Evolutionary conservation across 1,140 invertebrate genomes (phyloP), one percentile per base, ranked within the genome.

Genomic region (Aleiodes sp.): DNA sequence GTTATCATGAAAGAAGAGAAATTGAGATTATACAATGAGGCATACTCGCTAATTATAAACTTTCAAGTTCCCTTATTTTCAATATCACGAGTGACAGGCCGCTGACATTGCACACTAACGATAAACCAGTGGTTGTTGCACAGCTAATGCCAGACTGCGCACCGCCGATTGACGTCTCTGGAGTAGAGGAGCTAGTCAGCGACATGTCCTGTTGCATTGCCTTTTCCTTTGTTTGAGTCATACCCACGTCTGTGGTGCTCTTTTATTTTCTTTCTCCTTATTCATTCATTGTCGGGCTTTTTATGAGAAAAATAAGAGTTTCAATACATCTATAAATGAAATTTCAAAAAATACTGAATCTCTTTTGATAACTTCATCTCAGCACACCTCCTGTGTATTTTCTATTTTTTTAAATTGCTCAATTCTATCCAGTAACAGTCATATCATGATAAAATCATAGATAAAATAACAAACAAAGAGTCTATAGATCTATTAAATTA

Each of bases 191-290:
- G 61, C 33, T 33, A 43, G 41, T 37, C 46, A 65, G 43, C 56
- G 63, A 43, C 63, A 65, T 43, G 41, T 65, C 28, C 61, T 31
- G 63, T 65, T 43, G 41, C 26, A 33, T 39, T 24, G 39, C 43
- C 39, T 57, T 66, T 66, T 59, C 64, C 64, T 66, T 66, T 66
- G 64, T 66, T 37, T 29, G 31, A 19, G 43, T 56, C 16, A 31
- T 56, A 28, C 31, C 24, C 33, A 19, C 61, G 61, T 8, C 24
- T 56, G 8, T 19, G n/a, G n/a, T n/a, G n/a, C 52, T 6, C 61
- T 41, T 16, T 41, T 7, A 39, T 19, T 28, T 16, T 63, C 35
- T 63, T 39, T 28, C 14, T 63, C 61, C n/a, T 16, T 10, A 19
- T 16, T 46, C 41, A 46, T 2, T 6, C 41, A 14, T 19, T n/a